These are phyloP conservation scores for Hemaris fuciformis DNA, from an alignment of 2,888 invertebrate genomes.

Conservation along the genomic window DNA sequence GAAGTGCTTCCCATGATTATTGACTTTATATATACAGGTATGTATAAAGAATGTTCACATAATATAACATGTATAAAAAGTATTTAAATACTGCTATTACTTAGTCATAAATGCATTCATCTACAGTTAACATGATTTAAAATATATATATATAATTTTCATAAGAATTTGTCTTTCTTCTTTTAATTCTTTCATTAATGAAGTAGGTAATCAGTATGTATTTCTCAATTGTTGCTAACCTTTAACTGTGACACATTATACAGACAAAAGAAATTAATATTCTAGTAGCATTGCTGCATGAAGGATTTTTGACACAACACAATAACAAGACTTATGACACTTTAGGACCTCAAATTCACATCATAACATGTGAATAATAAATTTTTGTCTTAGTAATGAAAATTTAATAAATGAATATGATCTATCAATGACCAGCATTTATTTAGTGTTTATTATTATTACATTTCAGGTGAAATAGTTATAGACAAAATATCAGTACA, in stretches of 20 bases:
- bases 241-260: not conserved
- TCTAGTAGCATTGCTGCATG: not conserved
- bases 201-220: not conserved
- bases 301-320: too few species aligned
- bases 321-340: too few species aligned
- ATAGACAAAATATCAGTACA: slow-evolving; percentile 92
- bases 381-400: too few species aligned
- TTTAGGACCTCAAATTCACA: too few species aligned
- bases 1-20: slow-evolving; percentile 88
- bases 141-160: too few species aligned
- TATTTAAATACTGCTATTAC: not conserved
- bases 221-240: not conserved
- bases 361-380: too few species aligned
- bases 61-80: not conserved
- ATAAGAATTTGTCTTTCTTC: too few species aligned
- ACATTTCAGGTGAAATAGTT: slow-evolving; percentile 83
- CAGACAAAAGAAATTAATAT: not conserved
- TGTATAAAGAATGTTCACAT: not conserved
- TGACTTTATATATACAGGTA: slow-evolving; percentile 94
- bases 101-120: too few species aligned
- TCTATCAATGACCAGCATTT: too few species aligned
- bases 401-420: too few species aligned
- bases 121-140: too few species aligned
- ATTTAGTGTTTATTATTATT: too few species aligned
- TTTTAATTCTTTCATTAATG: not conserved